Percentiles rank a stretch among this genome's conserved stretches.
Conservation (phyloP, 2,888 invertebrate genomes). For the Oligia fasciuncula region DNA sequence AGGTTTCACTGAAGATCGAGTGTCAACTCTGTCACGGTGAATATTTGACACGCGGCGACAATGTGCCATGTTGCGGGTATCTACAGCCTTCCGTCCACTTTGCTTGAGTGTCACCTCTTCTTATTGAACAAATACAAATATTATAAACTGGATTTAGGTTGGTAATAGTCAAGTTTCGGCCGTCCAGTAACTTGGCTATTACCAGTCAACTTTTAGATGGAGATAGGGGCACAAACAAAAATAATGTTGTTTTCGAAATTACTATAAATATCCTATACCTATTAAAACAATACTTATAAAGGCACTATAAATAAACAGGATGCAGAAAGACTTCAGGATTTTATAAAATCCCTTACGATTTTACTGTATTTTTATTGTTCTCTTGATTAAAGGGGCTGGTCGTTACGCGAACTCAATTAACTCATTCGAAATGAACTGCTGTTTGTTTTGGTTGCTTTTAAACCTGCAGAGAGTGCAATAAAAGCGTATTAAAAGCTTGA, state of each 20-base stretch:
- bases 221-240: neutral
- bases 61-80: constrained; percentile 36
- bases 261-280: neutral
- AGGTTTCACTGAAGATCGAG: constrained; percentile 1
- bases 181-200: neutral
- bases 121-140: constrained; percentile 1
- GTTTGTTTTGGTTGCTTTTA: constrained; percentile 33
- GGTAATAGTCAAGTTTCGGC: too few species aligned
- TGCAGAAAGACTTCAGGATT: neutral
- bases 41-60: constrained; percentile 41
- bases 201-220: neutral
- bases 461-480: neutral
- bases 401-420: constrained; percentile 30
- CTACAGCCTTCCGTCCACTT: constrained; percentile 12
- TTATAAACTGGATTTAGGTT: neutral
- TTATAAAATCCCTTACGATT: neutral
- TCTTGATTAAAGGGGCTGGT: constrained; percentile 27
- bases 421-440: constrained; percentile 18
- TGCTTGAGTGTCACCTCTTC: constrained; percentile 3
- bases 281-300: neutral
- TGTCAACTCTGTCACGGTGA: constrained; percentile 16
- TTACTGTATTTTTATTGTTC: neutral
- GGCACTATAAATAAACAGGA: neutral
- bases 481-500: neutral
- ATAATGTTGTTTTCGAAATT: neutral